phyloP scores from a whole-genome alignment of 2,888 invertebrate genomes.

The Heliconius ethilla region DNA sequence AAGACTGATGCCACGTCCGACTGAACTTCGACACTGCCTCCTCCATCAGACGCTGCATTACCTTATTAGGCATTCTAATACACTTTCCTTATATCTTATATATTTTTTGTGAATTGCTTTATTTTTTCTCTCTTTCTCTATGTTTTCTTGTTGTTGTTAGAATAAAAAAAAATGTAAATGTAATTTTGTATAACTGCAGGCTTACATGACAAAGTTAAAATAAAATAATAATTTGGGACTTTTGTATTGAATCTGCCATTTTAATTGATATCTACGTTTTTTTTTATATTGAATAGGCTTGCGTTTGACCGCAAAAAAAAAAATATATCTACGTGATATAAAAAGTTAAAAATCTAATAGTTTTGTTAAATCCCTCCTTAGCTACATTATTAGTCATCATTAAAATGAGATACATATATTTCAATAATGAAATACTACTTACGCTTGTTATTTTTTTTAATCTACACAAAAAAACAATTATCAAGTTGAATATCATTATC shows the following conservation, averaged over 20 bases:
- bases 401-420: not conserved
- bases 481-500: slow-evolving; percentile 34
- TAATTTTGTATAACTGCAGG: too few species aligned
- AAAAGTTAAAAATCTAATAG: too few species aligned
- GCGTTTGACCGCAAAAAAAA: too few species aligned
- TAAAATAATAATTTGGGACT: too few species aligned
- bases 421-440: not conserved
- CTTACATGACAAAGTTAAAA: too few species aligned
- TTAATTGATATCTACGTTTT: too few species aligned
- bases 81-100: slow-evolving; percentile 17
- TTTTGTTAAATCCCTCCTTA: not conserved
- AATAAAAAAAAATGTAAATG: too few species aligned
- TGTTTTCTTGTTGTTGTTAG: too few species aligned
- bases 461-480: not conserved
- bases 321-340: too few species aligned
- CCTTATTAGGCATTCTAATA: slow-evolving; percentile 49
- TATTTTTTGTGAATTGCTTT: not conserved
- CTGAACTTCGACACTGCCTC: slow-evolving; percentile 50
- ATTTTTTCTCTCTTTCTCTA: too few species aligned
- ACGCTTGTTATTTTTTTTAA: not conserved
- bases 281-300: too few species aligned
- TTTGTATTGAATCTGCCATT: too few species aligned
- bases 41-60: slow-evolving; percentile 54
- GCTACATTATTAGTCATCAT: not conserved
- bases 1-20: slow-evolving; percentile 56